These are phyloP conservation scores for Clarias gariepinus DNA, from an alignment of 2,113 vertebrate genomes.

Conservation along the genomic window DNA sequence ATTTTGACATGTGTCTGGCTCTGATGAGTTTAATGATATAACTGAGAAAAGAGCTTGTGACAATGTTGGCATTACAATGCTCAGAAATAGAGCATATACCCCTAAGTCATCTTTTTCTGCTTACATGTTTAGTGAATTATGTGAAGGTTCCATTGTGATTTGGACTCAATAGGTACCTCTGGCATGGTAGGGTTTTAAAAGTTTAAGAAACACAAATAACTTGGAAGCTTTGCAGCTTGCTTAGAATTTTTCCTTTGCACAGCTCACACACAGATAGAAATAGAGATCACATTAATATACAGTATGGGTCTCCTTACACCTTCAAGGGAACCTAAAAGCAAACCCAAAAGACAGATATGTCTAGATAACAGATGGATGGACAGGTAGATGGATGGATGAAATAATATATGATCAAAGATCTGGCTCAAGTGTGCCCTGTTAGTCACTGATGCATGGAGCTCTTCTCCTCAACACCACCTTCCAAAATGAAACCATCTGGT, in stretches of 20 bases:
- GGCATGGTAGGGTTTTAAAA: background rate
- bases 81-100: background rate
- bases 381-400: too few species aligned
- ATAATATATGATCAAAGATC: too few species aligned
- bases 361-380: too few species aligned
- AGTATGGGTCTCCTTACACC: too few species aligned
- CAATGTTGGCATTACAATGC: background rate
- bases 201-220: background rate
- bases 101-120: background rate
- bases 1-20: background rate
- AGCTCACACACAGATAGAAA: background rate
- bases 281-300: background rate
- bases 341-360: too few species aligned
- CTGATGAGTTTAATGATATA: background rate
- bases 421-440: background rate
- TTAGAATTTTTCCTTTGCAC: background rate
- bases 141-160: background rate
- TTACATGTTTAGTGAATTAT: background rate
- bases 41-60: background rate
- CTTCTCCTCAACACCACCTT: background rate
- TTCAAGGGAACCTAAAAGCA: too few species aligned
- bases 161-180: background rate
- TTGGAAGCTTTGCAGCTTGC: background rate
- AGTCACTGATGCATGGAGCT: background rate
- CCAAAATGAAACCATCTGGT: too few species aligned